Evolutionary conservation across 2,113 vertebrate species (phyloP).

Genomic region (Bos javanicus): DNA sequence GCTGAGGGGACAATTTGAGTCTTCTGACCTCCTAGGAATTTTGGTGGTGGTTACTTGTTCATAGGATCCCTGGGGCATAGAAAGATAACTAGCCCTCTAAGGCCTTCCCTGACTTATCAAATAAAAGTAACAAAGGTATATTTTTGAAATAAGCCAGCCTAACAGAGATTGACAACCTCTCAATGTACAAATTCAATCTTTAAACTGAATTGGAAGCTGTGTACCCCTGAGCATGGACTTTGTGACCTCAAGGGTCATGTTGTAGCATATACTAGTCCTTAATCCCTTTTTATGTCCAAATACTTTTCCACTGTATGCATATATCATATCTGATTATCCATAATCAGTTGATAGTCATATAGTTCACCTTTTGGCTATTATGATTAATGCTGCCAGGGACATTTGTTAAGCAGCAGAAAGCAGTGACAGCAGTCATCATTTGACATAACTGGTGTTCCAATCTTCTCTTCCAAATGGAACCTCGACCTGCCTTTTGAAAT

Average conservation of each 20-base stretch:
- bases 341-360: neutral
- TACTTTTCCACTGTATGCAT: neutral
- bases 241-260: neutral
- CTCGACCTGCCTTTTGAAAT: neutral
- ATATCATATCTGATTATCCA: neutral
- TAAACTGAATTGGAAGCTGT: neutral
- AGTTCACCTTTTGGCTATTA: neutral
- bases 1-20: neutral
- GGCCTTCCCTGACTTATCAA: neutral
- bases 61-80: neutral
- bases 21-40: neutral
- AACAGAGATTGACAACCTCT: neutral
- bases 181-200: neutral
- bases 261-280: neutral
- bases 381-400: neutral
- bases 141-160: neutral
- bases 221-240: neutral
- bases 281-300: neutral
- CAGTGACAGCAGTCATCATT: neutral
- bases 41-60: neutral
- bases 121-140: neutral
- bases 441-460: neutral
- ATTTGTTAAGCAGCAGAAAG: neutral
- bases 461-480: neutral
- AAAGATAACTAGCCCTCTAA: neutral